Conservation (phyloP, 2,797 vertebrate species). For the Chaetodon trifasciatus region DNA sequence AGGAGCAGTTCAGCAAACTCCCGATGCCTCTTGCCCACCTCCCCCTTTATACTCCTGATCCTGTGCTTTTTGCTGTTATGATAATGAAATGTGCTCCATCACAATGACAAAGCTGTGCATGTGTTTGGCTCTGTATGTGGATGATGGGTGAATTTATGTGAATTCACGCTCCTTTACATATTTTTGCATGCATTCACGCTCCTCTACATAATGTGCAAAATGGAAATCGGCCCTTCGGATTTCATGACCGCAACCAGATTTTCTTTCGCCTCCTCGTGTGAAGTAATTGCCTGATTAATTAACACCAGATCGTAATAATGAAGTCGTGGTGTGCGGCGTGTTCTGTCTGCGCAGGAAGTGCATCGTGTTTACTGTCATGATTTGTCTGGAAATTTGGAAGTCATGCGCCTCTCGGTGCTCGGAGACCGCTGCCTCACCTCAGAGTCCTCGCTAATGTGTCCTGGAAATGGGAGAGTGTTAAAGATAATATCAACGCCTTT, state of each 20-base stretch:
- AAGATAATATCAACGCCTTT: constrained; percentile 83
- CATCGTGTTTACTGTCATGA: constrained; percentile 42
- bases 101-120: constrained; percentile 66
- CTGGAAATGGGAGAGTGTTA: constrained; percentile 84
- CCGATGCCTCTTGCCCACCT: constrained; percentile 64
- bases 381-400: constrained; percentile 47
- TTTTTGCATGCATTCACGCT: constrained; percentile 52
- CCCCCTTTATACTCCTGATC: constrained; percentile 56
- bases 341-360: constrained; percentile 54
- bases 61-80: constrained; percentile 43
- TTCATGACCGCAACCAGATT: constrained; percentile 16
- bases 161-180: constrained; percentile 48
- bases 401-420: constrained; percentile 15
- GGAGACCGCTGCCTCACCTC: constrained; percentile 41
- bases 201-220: constrained; percentile 2
- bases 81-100: constrained; percentile 67
- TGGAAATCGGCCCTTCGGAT: constrained; percentile 35
- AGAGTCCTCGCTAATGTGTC: constrained; percentile 72
- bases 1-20: constrained; percentile 78
- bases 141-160: constrained; percentile 45
- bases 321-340: constrained; percentile 2
- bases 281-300: constrained; percentile 36
- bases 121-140: constrained; percentile 33
- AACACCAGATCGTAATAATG: constrained; percentile 21
- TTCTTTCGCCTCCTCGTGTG: constrained; percentile 19